Evolutionary conservation across 2,888 invertebrate species (phyloP).

Genomic region (Eupithecia pulchellata): DNA sequence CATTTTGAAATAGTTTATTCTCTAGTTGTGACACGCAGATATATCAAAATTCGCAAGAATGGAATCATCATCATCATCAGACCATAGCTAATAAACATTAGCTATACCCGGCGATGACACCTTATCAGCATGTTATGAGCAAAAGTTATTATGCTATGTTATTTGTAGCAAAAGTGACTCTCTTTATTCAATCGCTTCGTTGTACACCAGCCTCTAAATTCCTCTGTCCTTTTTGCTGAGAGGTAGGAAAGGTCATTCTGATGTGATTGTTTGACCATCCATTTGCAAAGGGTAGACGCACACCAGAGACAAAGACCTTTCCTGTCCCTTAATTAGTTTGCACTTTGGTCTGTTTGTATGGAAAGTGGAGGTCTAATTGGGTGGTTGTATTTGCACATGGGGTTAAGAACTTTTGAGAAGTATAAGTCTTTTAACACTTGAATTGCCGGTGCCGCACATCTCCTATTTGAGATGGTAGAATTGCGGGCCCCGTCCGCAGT

Average conservation of each 20-base stretch:
- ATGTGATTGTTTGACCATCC: constrained; percentile 19
- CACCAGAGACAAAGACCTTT: constrained; percentile 5
- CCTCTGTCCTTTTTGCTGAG: constrained; percentile 7
- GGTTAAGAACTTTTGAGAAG: background rate
- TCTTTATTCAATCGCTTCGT: background rate
- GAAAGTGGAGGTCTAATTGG: constrained; percentile 5
- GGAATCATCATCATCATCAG: too few species aligned
- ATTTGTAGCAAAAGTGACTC: background rate
- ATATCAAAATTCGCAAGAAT: background rate
- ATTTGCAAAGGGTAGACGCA: constrained; percentile 20
- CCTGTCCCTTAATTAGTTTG: constrained; percentile 5
- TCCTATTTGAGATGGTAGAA: too few species aligned
- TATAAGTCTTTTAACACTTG: background rate
- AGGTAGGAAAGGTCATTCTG: constrained; percentile 17
- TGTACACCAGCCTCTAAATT: background rate
- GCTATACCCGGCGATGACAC: too few species aligned
- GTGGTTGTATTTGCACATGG: constrained; percentile 2
- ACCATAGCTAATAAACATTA: too few species aligned
- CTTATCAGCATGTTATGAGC: too few species aligned
- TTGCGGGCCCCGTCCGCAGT: too few species aligned
- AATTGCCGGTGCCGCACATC: too few species aligned
- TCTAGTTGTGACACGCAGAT: background rate
- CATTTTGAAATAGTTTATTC: background rate
- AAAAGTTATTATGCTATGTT: too few species aligned
- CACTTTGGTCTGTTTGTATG: background rate